phyloP scores from a whole-genome alignment of 1,140 invertebrate species.

The Diabrotica undecimpunctata region DNA sequence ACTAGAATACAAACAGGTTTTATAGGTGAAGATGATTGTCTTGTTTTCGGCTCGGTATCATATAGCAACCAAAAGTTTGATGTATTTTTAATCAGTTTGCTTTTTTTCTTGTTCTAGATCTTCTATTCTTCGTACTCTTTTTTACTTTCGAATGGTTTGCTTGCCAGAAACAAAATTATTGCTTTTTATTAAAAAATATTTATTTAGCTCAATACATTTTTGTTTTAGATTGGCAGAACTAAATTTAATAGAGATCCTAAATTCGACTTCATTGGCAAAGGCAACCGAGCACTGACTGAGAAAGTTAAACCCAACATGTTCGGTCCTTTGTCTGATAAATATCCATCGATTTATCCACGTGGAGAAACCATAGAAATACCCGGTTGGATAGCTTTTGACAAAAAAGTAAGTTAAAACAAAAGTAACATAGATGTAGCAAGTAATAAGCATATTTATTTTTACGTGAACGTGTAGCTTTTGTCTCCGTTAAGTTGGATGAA shows the following conservation, averaged over 20 bases:
- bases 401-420: slow-evolving; percentile 57
- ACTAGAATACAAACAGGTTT: too few relatives aligned
- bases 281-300: slow-evolving; percentile 53
- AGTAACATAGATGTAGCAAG: slow-evolving; percentile 19
- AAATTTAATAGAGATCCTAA: slow-evolving; percentile 54
- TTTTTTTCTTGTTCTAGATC: too few relatives aligned
- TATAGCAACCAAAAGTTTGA: too few relatives aligned
- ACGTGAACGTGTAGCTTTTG: neutral
- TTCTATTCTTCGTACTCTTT: too few relatives aligned
- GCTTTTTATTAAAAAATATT: too few relatives aligned
- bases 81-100: too few relatives aligned
- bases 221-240: slow-evolving; percentile 52
- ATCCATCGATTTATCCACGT: slow-evolving; percentile 63
- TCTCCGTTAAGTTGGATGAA: too few relatives aligned
- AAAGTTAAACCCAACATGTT: slow-evolving; percentile 48
- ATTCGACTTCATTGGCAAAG: slow-evolving; percentile 53
- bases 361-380: slow-evolving; percentile 69
- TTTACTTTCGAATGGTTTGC: too few relatives aligned
- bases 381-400: slow-evolving; percentile 82
- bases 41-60: too few relatives aligned
- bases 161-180: too few relatives aligned
- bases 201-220: neutral
- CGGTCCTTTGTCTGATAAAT: slow-evolving; percentile 42
- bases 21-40: too few relatives aligned
- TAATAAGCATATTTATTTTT: neutral